These are phyloP conservation scores for Aricia artaxerxes DNA, from an alignment of 2,888 invertebrate genomes.

Conservation along the genomic window DNA sequence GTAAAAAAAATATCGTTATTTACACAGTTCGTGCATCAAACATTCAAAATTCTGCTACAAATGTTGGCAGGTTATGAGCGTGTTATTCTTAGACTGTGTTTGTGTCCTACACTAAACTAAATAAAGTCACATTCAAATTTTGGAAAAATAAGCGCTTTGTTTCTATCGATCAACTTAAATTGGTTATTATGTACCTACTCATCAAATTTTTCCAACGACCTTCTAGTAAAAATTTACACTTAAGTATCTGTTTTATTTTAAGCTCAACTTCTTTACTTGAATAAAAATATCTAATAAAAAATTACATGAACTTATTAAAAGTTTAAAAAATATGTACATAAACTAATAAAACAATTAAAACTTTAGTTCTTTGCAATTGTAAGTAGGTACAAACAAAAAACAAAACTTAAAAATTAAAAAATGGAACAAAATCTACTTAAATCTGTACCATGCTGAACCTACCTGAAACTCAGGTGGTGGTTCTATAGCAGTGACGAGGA, in stretches of 20 bases:
- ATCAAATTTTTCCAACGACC: no score
- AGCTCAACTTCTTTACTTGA: no score
- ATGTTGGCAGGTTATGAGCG: background rate
- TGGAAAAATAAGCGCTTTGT: background rate
- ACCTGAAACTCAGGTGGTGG: slow-evolving; percentile 93
- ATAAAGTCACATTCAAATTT: background rate
- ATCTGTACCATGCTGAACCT: slow-evolving; percentile 36
- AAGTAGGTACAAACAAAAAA: background rate
- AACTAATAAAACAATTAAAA: background rate
- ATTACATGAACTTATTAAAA: no score
- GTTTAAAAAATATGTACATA: no score
- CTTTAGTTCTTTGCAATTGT: background rate
- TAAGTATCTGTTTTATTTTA: no score
- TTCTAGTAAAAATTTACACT: no score
- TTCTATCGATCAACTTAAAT: no score
- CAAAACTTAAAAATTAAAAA: slow-evolving; percentile 4
- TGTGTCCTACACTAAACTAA: background rate
- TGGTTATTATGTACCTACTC: no score
- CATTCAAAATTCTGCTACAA: background rate
- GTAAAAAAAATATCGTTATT: background rate
- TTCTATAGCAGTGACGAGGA: slow-evolving; percentile 84
- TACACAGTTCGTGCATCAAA: background rate
- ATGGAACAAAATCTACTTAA: slow-evolving; percentile 20
- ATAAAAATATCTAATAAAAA: no score
- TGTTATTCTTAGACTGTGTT: background rate